phyloP scores from a whole-genome alignment of 2,888 invertebrate genomes.

The Dicyrtoma fusca region DNA sequence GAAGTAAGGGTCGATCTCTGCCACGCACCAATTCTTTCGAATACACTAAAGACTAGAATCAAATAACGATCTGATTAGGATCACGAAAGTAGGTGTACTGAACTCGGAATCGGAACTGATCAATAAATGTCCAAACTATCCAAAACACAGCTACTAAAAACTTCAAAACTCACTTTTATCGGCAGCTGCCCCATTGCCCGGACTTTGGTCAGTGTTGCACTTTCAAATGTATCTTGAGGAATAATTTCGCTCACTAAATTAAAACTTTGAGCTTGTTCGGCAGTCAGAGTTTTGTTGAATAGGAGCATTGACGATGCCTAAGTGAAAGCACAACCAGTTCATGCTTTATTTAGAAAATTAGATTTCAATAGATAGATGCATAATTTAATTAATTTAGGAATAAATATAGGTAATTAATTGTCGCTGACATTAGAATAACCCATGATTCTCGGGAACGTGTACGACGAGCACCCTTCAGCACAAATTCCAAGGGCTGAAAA shows the following conservation, averaged over 20 bases:
- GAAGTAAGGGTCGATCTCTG: conserved; percentile 66
- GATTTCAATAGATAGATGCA: neutral
- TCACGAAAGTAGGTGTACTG: too few relatives aligned
- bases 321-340: too few relatives aligned
- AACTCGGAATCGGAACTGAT: too few relatives aligned
- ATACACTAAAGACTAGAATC: conserved; percentile 68
- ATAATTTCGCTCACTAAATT: conserved; percentile 80
- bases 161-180: conserved; percentile 26
- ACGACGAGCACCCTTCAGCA: conserved; percentile 87
- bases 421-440: conserved; percentile 76
- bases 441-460: conserved; percentile 79
- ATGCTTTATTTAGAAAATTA: neutral
- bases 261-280: conserved; percentile 74
- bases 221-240: conserved; percentile 67
- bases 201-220: conserved; percentile 62
- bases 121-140: too few relatives aligned
- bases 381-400: too few relatives aligned
- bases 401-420: too few relatives aligned
- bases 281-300: conserved; percentile 75
- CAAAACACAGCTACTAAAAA: too few relatives aligned
- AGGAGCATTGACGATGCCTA: conserved; percentile 65
- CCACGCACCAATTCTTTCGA: conserved; percentile 73
- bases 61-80: neutral
- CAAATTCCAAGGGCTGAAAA: conserved; percentile 81
- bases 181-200: conserved; percentile 25